A percentile compares a stretch with the other conserved stretches of the same genome.
These are phyloP conservation scores for Lethrus apterus DNA, from an alignment of 1,140 invertebrate genomes.

Conservation along the genomic window DNA sequence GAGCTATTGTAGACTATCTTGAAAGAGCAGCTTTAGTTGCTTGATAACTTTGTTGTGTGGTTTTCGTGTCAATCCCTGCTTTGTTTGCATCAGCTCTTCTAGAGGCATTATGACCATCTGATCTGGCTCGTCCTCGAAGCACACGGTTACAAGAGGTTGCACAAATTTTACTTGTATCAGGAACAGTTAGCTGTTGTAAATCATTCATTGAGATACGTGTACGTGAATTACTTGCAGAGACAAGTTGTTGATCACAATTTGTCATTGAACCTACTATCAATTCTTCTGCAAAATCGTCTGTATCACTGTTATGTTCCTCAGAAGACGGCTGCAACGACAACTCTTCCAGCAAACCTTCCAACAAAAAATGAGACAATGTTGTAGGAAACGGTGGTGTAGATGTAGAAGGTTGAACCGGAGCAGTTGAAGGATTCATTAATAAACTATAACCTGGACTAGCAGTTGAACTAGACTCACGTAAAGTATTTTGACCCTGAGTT, in stretches of 20 bases:
- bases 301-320: slow-evolving; percentile 29
- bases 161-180: background rate
- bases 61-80: slow-evolving; percentile 1
- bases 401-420: slow-evolving; percentile 27
- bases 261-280: slow-evolving; percentile 20
- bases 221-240: background rate
- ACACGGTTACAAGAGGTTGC: slow-evolving; percentile 2
- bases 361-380: slow-evolving; percentile 34
- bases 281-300: slow-evolving; percentile 36
- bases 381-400: slow-evolving; percentile 28
- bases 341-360: slow-evolving; percentile 36
- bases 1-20: slow-evolving; percentile 5
- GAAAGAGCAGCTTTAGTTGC: slow-evolving; percentile 5
- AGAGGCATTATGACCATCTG: slow-evolving; percentile 19
- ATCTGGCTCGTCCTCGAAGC: slow-evolving; percentile 17
- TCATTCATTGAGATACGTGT: slow-evolving; percentile 1
- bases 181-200: background rate
- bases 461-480: slow-evolving; percentile 16
- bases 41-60: slow-evolving; percentile 1
- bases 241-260: background rate
- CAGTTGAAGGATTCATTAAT: slow-evolving; percentile 34
- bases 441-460: slow-evolving; percentile 26
- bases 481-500: slow-evolving; percentile 41
- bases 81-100: slow-evolving; percentile 20
- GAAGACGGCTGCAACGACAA: slow-evolving; percentile 28